Base-by-base conservation (phyloP, 1,140 invertebrate species). In the Apis dorsata region DNA sequence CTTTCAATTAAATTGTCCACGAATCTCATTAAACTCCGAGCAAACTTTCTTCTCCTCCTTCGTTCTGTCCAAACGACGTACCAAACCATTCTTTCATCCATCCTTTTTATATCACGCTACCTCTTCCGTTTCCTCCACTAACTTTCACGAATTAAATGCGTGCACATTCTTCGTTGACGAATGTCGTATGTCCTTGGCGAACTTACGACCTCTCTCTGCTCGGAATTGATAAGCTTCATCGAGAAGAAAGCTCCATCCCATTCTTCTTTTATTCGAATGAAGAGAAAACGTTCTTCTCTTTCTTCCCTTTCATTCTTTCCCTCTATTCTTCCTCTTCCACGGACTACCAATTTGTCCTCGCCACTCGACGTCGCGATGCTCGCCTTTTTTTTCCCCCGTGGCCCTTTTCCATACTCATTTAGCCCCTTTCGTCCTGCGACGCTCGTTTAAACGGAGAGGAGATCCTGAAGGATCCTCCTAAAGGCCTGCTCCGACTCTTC, bases 221-320 rank as follows among this genome's bases (percentile, higher is more conserved):
- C 49, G 57, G 74, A 83, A 86, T 86, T 86, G 85, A 86, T 86
- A 78, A 79, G 57, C 70, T 65, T 69, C 63, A n/a, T 77, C 70
- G 85, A 70, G 55, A 19, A 63, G 49, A 68, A 62, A 13, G 57
- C 34, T 44, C 53, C 60, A 34, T 51, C 55, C 69, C 63, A 49
- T 51, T 69, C 28, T 75, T 70, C 78, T 79, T 86, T 60, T 28
- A 63, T 63, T 7, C 24, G 28, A 63, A 44, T 44, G n/a, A 63
- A 63, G 7, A 2, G 7, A 70, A 13, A 49, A 24, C 76, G 49
- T 5, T 21, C 13, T 76, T n/a, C 49, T 51, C 24, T 55, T 13
- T 19, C 17, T 15, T 62, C 49, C 12, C 28, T 71, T 24, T 68
- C 7, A 10, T 68, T 68, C 21, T 17, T n/a, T 24, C 13, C 1